Percentiles rank a stretch among this genome's conserved stretches.
phyloP scores from a whole-genome alignment of 2,888 invertebrate genomes.

The Helobdella robusta region DNA sequence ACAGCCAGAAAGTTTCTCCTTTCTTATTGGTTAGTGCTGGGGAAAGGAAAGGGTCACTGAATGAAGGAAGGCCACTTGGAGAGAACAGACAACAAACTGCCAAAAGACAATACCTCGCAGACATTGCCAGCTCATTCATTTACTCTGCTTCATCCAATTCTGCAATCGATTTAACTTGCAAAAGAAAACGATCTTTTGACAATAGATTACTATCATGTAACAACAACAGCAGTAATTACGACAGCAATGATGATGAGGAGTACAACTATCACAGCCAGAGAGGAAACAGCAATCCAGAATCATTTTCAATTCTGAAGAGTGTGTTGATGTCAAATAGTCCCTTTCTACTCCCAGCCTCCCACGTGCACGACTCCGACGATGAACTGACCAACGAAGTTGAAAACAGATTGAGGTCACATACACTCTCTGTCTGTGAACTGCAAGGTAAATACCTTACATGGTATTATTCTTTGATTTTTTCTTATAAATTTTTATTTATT shows the following conservation, averaged over 20 bases:
- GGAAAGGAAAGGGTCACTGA: too few species aligned
- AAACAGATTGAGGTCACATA: constrained; percentile 16
- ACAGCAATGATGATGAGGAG: neutral
- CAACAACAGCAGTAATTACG: neutral
- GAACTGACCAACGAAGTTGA: neutral
- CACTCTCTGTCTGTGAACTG: constrained; percentile 12
- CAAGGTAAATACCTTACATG: too few species aligned
- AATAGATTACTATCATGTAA: neutral
- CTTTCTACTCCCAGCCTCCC: too few species aligned
- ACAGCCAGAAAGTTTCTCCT: neutral
- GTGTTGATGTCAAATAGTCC: neutral
- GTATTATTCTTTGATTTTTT: too few species aligned
- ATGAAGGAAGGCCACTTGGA: neutral
- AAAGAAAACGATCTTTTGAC: constrained; percentile 16
- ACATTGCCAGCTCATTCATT: constrained; percentile 7
- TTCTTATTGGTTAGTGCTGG: too few species aligned
- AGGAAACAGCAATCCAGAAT: neutral
- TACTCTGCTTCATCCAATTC: neutral
- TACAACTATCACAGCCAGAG: neutral
- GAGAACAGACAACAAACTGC: neutral
- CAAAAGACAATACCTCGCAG: constrained; percentile 5
- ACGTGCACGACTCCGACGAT: too few species aligned
- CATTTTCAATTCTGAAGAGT: constrained; percentile 12
- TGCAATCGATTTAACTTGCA: constrained; percentile 23
- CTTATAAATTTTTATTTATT: too few species aligned